A percentile compares a stretch with the other conserved stretches of the same genome.
phyloP scores from a whole-genome alignment of 2,888 invertebrate genomes.

The Euzetes globulus region DNA sequence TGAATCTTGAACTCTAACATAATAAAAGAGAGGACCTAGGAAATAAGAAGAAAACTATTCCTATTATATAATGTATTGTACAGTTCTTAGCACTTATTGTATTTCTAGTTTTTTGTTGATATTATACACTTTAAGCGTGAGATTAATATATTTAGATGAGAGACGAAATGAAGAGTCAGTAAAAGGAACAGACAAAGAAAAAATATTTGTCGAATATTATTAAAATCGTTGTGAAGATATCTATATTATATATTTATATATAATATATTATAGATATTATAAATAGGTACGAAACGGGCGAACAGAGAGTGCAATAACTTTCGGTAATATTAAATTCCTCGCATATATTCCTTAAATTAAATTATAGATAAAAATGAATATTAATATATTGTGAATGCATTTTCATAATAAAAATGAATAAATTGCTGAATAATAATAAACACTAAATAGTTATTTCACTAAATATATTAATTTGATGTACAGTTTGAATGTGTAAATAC shows the following conservation, averaged over 20 bases:
- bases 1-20: background rate
- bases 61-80: slow-evolving; percentile 4
- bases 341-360: slow-evolving; percentile 18
- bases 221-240: background rate
- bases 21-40: background rate
- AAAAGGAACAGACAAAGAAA: background rate
- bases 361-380: slow-evolving; percentile 27
- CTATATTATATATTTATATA: background rate
- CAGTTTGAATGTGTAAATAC: slow-evolving; percentile 21
- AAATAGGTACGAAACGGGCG: background rate
- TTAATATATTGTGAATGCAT: slow-evolving; percentile 26
- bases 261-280: background rate
- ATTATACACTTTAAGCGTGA: slow-evolving; percentile 7
- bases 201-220: background rate
- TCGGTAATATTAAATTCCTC: slow-evolving; percentile 25
- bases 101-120: slow-evolving; percentile 12
- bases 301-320: slow-evolving; percentile 24
- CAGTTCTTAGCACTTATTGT: slow-evolving; percentile 15
- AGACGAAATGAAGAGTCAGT: background rate
- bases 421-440: background rate
- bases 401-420: background rate
- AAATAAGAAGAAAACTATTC: background rate
- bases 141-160: slow-evolving; percentile 1
- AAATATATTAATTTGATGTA: slow-evolving; percentile 8
- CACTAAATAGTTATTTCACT: background rate